Conservation (phyloP, 2,797 vertebrate genomes). For the Pangasius macronema region DNA sequence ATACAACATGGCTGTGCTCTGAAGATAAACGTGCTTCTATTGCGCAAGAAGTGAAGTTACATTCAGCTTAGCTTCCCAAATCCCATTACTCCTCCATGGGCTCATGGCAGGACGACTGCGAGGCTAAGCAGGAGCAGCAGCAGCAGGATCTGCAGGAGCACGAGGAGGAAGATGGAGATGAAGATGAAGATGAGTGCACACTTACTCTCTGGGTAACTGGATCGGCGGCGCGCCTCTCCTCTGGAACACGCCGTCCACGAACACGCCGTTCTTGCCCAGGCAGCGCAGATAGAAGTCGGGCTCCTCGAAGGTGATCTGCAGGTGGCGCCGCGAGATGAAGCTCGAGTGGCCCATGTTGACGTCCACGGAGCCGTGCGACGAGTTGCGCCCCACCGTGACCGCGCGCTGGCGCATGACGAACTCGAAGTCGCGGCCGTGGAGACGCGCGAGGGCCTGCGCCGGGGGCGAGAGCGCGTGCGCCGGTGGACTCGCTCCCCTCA, state of each 20-base stretch:
- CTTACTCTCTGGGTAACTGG: conserved; percentile 91
- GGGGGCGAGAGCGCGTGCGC: conserved; percentile 64
- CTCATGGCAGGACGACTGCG: not conserved
- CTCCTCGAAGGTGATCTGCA: conserved; percentile 90
- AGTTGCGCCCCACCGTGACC: conserved; percentile 95
- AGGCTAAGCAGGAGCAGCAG: not conserved
- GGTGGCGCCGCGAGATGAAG: conserved; percentile 94
- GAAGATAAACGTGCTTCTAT: not conserved
- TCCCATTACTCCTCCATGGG: not conserved
- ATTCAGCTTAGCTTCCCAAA: not conserved
- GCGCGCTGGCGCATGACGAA: conserved; percentile 93
- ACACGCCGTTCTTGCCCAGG: conserved; percentile 96
- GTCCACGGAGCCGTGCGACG: conserved; percentile 95
- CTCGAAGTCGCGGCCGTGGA: conserved; percentile 97
- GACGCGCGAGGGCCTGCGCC: conserved; percentile 82
- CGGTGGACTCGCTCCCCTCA: conserved; percentile 75
- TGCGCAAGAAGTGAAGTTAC: not conserved
- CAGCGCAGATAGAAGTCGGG: conserved; percentile 90
- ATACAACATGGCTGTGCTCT: not conserved
- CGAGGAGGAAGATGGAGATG: not conserved
- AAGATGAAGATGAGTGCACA: conserved; percentile 38
- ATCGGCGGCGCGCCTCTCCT: conserved; percentile 89
- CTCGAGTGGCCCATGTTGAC: conserved; percentile 97
- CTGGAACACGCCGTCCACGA: conserved; percentile 97
- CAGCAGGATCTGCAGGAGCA: not conserved